Evolutionary conservation across 2,888 invertebrate species (phyloP).

Genomic region (Dynastes grantii): DNA sequence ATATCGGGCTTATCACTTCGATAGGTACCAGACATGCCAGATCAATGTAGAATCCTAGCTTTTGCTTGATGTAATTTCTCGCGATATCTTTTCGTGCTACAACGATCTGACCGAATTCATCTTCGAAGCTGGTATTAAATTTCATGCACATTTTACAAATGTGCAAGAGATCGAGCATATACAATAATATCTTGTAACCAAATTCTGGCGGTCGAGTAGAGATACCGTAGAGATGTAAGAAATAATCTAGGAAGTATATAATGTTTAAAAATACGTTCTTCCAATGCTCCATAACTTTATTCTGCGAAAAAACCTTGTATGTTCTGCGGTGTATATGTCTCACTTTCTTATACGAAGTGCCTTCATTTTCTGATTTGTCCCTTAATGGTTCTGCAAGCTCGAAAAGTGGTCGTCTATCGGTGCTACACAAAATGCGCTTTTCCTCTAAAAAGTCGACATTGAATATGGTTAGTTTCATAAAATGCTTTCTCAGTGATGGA

Average conservation of each 20-base stretch:
- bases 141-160: slow-evolving; percentile 55
- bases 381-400: not conserved
- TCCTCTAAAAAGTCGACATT: slow-evolving; percentile 55
- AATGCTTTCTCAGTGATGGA: slow-evolving; percentile 52
- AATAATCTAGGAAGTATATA: slow-evolving; percentile 41
- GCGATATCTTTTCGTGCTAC: slow-evolving; percentile 53
- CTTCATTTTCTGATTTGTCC: not conserved
- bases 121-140: slow-evolving; percentile 56
- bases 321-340: not conserved
- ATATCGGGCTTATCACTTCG: slow-evolving; percentile 54
- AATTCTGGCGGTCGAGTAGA: slow-evolving; percentile 8
- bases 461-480: slow-evolving; percentile 50
- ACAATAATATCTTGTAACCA: slow-evolving; percentile 41
- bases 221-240: slow-evolving; percentile 40
- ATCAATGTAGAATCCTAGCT: slow-evolving; percentile 56
- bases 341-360: not conserved
- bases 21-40: slow-evolving; percentile 54
- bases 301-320: not conserved
- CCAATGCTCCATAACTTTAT: slow-evolving; percentile 36
- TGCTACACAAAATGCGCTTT: not conserved
- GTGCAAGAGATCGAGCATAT: slow-evolving; percentile 55
- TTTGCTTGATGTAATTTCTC: slow-evolving; percentile 50
- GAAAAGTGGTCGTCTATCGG: not conserved
- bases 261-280: slow-evolving; percentile 37
- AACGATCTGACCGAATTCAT: slow-evolving; percentile 57